Conservation (phyloP, 2,113 vertebrate species). For the Hydropotes inermis region DNA sequence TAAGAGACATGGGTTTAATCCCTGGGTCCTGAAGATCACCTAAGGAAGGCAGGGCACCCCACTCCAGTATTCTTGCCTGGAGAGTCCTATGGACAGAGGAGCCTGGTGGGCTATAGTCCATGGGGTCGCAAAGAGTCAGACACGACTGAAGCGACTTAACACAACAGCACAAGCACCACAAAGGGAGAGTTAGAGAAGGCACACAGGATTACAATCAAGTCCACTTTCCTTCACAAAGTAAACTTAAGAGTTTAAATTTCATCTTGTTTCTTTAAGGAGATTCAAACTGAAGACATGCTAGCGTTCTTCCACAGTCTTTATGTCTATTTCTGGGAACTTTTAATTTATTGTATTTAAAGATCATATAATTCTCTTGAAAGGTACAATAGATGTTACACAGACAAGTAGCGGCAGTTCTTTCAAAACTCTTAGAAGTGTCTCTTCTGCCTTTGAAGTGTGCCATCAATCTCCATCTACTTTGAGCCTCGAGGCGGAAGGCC, state of each 20-base stretch:
- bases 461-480: constrained; percentile 62
- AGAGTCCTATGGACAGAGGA: neutral
- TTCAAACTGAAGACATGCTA: constrained; percentile 41
- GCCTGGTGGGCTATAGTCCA: neutral
- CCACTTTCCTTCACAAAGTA: constrained; percentile 39
- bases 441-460: constrained; percentile 64
- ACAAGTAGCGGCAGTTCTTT: constrained; percentile 71
- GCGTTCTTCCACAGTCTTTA: constrained; percentile 44
- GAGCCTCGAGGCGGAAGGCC: constrained; percentile 68
- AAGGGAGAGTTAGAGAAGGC: neutral
- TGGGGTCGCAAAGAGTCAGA: neutral
- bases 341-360: constrained; percentile 73
- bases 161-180: neutral
- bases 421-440: constrained; percentile 66
- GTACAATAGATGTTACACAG: constrained; percentile 60
- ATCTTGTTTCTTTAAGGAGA: constrained; percentile 30
- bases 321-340: constrained; percentile 69
- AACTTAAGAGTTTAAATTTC: constrained; percentile 47
- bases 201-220: constrained; percentile 22
- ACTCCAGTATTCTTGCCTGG: neutral
- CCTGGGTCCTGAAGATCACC: neutral
- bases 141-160: neutral
- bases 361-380: constrained; percentile 73
- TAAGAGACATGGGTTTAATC: neutral
- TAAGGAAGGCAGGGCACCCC: neutral